Evolutionary conservation across 2,888 invertebrate species (phyloP).

Genomic region (Ornithoptera alexandrae): DNA sequence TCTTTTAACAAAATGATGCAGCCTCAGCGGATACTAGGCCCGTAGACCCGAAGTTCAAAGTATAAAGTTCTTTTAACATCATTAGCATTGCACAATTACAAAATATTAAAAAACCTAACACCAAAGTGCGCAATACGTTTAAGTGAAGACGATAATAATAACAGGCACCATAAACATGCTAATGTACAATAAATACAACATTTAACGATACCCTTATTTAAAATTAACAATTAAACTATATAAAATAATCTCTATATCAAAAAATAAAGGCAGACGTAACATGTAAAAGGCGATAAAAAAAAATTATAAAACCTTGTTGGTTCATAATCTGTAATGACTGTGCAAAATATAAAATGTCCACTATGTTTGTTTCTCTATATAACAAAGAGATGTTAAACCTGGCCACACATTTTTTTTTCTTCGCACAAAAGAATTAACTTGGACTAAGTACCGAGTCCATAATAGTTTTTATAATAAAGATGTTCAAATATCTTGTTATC

Average conservation of each 20-base stretch:
- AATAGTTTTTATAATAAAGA: too few species aligned
- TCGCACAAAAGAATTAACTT: too few species aligned
- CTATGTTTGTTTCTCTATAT: constrained; percentile 1
- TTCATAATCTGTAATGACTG: constrained; percentile 18
- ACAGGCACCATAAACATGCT: constrained; percentile 48
- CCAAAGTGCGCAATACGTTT: constrained; percentile 48
- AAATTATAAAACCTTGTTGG: constrained; percentile 17
- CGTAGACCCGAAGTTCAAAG: too few species aligned
- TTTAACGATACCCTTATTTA: constrained; percentile 37
- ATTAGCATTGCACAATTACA: constrained; percentile 42
- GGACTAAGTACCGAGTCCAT: too few species aligned
- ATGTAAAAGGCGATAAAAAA: constrained; percentile 25
- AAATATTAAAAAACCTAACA: constrained; percentile 46
- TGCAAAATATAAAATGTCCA: constrained; percentile 9
- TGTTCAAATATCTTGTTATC: too few species aligned
- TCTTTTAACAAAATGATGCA: too few species aligned
- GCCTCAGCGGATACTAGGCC: too few species aligned
- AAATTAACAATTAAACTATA: constrained; percentile 41
- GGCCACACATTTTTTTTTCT: constrained; percentile 14
- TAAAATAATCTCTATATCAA: constrained; percentile 42
- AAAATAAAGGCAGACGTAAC: constrained; percentile 18
- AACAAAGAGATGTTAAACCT: constrained; percentile 17
- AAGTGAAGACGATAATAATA: constrained; percentile 51
- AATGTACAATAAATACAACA: constrained; percentile 40
- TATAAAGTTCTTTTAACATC: constrained; percentile 4